Percentiles rank a stretch among this genome's conserved stretches.
Conservation (phyloP, 2,888 invertebrate genomes). For the Hyposoter dolosus region DNA sequence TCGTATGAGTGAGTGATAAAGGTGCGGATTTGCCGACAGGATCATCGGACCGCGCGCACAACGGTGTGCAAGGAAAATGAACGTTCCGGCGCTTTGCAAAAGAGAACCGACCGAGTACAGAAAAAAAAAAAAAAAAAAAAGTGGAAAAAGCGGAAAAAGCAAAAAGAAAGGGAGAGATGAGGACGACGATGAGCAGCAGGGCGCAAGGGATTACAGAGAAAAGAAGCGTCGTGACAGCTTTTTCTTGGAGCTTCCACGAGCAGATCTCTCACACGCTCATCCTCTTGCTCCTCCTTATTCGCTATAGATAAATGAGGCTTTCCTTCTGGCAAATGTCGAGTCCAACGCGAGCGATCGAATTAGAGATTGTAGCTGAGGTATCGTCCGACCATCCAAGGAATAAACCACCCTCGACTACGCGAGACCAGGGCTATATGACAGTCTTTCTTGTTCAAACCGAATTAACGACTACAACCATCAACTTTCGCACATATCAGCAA, state of each 20-base stretch:
- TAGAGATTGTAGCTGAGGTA: constrained; percentile 46
- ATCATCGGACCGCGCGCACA: constrained; percentile 33
- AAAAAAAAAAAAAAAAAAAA: neutral
- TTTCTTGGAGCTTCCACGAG: constrained; percentile 41
- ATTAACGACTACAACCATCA: neutral
- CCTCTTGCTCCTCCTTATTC: neutral
- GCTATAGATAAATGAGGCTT: constrained; percentile 11
- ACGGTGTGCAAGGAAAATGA: constrained; percentile 29
- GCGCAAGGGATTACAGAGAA: constrained; percentile 52
- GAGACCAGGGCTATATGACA: too few relatives aligned
- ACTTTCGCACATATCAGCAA: too few relatives aligned
- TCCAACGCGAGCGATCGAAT: constrained; percentile 54
- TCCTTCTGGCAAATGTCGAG: constrained; percentile 10
- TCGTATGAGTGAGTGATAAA: constrained; percentile 2
- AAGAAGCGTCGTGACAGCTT: constrained; percentile 55
- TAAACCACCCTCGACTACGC: neutral
- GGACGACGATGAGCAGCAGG: neutral
- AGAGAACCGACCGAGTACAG: neutral
- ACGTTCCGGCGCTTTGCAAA: neutral
- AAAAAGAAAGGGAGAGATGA: constrained; percentile 9
- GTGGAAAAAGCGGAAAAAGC: too few relatives aligned
- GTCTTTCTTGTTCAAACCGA: constrained; percentile 1
- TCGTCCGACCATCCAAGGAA: neutral
- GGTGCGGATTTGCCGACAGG: constrained; percentile 29
- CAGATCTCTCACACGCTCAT: constrained; percentile 37